Conservation (phyloP, 2,797 vertebrate species). For the Rhodeus uyekii region DNA sequence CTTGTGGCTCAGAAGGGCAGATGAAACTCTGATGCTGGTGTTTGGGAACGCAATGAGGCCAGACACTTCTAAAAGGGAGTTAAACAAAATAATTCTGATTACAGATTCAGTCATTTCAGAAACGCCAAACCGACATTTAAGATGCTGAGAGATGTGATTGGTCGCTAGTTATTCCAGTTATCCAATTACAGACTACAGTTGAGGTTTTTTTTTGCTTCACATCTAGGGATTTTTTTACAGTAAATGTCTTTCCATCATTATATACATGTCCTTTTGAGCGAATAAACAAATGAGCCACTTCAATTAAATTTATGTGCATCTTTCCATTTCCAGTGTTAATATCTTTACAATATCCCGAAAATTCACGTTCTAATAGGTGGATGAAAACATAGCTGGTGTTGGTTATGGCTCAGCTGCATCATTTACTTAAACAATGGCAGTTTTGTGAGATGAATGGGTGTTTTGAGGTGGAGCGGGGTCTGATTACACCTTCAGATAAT, state of each 20-base stretch:
- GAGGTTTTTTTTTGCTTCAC: neutral
- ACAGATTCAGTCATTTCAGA: neutral
- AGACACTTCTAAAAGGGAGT: too few relatives aligned
- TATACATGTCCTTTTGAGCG: neutral
- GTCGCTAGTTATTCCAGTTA: neutral
- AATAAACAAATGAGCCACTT: neutral
- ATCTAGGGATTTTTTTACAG: neutral
- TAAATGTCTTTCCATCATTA: neutral
- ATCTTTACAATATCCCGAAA: too few relatives aligned
- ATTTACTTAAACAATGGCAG: neutral
- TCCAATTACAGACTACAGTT: neutral
- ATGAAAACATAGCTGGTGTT: neutral
- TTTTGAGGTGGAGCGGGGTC: neutral
- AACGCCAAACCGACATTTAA: neutral
- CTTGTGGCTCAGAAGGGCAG: too few relatives aligned
- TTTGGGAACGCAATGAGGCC: too few relatives aligned
- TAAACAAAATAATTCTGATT: neutral
- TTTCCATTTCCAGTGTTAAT: neutral
- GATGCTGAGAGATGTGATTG: neutral
- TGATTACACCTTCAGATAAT: slow-evolving; percentile 16
- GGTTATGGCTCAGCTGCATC: neutral
- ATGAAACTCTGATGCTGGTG: too few relatives aligned
- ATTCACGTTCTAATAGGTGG: neutral
- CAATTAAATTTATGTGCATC: neutral
- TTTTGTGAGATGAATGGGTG: slow-evolving; percentile 8